phyloP scores from a whole-genome alignment of 2,797 vertebrate species.

The Crypturellus tataupa region DNA sequence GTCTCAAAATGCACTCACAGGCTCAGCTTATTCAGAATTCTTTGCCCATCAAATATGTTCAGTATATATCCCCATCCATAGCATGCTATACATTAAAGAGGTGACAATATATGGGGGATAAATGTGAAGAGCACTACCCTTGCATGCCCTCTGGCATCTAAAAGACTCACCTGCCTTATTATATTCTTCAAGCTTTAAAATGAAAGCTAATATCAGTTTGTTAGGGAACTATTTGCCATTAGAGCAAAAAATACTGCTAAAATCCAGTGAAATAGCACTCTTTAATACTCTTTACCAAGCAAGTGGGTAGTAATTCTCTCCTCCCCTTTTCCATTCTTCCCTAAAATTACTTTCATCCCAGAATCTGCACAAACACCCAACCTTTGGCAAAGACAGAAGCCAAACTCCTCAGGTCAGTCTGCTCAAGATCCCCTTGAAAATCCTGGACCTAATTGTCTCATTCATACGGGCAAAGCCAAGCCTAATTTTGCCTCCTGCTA shows the following conservation, averaged over 20 bases:
- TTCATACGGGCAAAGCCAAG: not conserved
- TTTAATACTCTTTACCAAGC: not conserved
- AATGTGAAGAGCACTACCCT: not conserved
- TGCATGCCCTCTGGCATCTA: not conserved
- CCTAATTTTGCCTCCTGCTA: not conserved
- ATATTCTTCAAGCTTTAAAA: not conserved
- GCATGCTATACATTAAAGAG: not conserved
- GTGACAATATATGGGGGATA: not conserved
- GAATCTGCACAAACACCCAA: not conserved
- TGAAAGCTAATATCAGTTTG: not conserved
- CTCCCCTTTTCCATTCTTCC: not conserved
- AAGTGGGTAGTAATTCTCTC: not conserved
- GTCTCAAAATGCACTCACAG: not conserved
- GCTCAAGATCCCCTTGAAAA: not conserved
- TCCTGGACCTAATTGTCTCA: not conserved
- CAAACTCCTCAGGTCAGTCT: not conserved
- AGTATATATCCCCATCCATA: fast-evolving
- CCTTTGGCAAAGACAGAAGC: not conserved
- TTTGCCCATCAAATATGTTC: not conserved
- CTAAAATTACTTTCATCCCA: not conserved
- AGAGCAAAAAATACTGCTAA: not conserved
- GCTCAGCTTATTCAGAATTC: not conserved
- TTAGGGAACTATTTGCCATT: not conserved
- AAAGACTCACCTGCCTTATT: not conserved
- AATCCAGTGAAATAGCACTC: not conserved